Percentiles rank a stretch among this genome's conserved stretches.
Evolutionary conservation across 1,140 invertebrate genomes (phyloP).

Genomic region (Drosophila pachea): DNA sequence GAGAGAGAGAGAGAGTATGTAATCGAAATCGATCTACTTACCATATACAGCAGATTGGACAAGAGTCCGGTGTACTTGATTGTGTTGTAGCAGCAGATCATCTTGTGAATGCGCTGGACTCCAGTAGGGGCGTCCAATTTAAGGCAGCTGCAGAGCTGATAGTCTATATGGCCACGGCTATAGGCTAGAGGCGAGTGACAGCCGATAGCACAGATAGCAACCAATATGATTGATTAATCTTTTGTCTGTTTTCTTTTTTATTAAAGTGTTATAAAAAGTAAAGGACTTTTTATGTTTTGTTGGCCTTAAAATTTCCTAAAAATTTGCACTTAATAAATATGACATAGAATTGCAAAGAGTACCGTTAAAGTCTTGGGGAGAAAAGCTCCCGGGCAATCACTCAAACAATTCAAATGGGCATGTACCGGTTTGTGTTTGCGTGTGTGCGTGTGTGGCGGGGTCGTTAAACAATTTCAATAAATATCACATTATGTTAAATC

Average conservation of each 20-base stretch:
- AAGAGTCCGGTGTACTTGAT: slow-evolving; percentile 66
- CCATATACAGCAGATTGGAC: slow-evolving; percentile 72
- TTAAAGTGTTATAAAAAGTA: slow-evolving; percentile 51
- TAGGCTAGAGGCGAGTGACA: not conserved
- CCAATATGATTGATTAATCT: slow-evolving; percentile 2
- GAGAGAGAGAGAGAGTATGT: too few species aligned
- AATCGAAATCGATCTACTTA: slow-evolving; percentile 22
- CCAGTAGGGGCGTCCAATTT: slow-evolving; percentile 40
- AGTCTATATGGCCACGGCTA: slow-evolving; percentile 11
- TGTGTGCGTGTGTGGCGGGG: slow-evolving; percentile 31
- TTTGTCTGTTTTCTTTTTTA: slow-evolving; percentile 50
- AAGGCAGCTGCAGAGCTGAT: slow-evolving; percentile 40
- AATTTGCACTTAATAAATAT: slow-evolving; percentile 59
- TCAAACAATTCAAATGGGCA: slow-evolving; percentile 70
- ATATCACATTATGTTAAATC: slow-evolving; percentile 71
- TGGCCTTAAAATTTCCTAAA: slow-evolving; percentile 59
- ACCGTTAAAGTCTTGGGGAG: slow-evolving; percentile 40
- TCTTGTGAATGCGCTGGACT: slow-evolving; percentile 46
- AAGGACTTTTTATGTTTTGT: slow-evolving; percentile 31
- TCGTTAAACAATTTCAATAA: slow-evolving; percentile 70
- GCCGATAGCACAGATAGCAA: slow-evolving; percentile 11
- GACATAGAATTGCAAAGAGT: slow-evolving; percentile 64
- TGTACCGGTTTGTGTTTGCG: slow-evolving; percentile 49
- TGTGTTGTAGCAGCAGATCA: slow-evolving; percentile 69
- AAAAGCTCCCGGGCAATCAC: slow-evolving; percentile 33